Base-by-base conservation (phyloP, 2,797 vertebrate genomes). In the Diplodus puntazzo region DNA sequence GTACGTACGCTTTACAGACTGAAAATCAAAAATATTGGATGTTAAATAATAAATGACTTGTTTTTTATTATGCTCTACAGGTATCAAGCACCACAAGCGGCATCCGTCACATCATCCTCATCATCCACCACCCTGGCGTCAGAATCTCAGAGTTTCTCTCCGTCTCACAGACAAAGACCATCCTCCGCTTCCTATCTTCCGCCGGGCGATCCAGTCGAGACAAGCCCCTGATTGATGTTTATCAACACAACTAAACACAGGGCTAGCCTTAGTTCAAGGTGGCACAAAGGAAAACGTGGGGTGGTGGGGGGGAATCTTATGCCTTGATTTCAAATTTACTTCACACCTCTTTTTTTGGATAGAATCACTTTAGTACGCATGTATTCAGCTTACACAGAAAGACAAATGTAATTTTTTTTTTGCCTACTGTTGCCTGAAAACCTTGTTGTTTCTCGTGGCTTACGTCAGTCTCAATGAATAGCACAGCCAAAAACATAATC, bases 111-210 rank as follows among this genome's bases (percentile, higher is more conserved):
- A 0, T 93, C 96, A n/a, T 96, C 97, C 9, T 84, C 95, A 53
- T 95, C 97, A 20, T 96, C 96, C 60, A 94, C 91, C 66, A 92
- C 95, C n/a, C 87, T 97, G 76, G 83, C 92, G 68, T 92, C 95
- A 39, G 89, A 91, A 79, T 86, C 94, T 86, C 94, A 95, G 25
- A 87, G 80, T 18, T 71, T 93, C 9, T 57, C 94, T 90, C 69
- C 95, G 57, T 79, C 85, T 80, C 89, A 72, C 62, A 92, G 95
- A 96, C 82, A 84, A 95, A 95, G 96, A 94, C 97, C 80, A 0
- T 71, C 92, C 74, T 95, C 95, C 52, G 92, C 94, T 43, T 68
- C 90, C 13, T 90, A 86, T 69, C 80, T 93, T 39, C 88, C 91
- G 6, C 61, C 55, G 48, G 89, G 60, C 66, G 65, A 30, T 66